phyloP scores from a whole-genome alignment of 2,113 vertebrate genomes.

The Podocnemis expansa region DNA sequence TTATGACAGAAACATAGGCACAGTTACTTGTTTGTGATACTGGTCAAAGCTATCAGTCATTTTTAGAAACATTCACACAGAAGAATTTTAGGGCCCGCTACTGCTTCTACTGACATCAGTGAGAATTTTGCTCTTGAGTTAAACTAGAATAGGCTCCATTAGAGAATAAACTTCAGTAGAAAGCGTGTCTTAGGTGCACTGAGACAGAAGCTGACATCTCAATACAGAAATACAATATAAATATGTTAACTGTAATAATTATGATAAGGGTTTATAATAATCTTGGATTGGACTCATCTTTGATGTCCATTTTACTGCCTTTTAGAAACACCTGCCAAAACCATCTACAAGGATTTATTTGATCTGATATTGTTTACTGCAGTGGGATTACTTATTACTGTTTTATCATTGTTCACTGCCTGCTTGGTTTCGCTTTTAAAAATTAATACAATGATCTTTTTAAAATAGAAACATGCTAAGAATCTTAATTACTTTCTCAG shows the following conservation, averaged over 20 bases:
- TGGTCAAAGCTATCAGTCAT: not conserved
- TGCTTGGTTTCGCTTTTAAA: not conserved
- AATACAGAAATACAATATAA: not conserved
- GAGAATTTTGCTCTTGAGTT: not conserved
- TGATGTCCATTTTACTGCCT: not conserved
- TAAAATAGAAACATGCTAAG: not conserved
- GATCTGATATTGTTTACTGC: not conserved
- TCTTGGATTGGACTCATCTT: not conserved
- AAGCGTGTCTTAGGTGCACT: not conserved
- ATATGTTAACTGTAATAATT: not conserved
- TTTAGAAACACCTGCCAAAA: not conserved
- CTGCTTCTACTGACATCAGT: not conserved
- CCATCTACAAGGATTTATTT: not conserved
- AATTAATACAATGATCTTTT: not conserved
- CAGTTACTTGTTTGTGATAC: not conserved
- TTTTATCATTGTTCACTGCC: not conserved
- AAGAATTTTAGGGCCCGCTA: not conserved
- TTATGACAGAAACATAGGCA: not conserved
- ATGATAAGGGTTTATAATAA: not conserved
- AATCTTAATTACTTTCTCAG: conserved; percentile 15
- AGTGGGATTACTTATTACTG: not conserved
- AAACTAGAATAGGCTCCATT: not conserved
- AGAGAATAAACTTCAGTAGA: not conserved
- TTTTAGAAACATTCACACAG: not conserved
- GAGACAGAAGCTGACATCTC: not conserved